Conservation (phyloP, 2,888 invertebrate species). For the Microchrysa polita region DNA sequence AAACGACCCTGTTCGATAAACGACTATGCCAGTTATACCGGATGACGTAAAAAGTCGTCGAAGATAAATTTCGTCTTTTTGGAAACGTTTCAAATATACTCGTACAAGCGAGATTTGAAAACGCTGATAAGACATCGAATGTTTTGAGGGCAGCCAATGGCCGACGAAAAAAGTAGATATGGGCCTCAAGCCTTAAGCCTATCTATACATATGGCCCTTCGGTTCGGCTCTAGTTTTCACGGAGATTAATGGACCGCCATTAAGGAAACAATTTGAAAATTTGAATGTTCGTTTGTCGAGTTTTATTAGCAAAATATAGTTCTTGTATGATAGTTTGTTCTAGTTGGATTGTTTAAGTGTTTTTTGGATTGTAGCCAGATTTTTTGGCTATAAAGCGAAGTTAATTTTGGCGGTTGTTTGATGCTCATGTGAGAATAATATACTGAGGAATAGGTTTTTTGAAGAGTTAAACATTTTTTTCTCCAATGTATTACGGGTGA, state of each 20-base stretch:
- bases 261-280: conserved; percentile 24
- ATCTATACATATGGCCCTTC: neutral
- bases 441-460: no score
- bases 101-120: conserved; percentile 25
- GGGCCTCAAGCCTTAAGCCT: no score
- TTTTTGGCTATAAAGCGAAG: neutral
- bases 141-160: neutral
- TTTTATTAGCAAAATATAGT: conserved; percentile 5
- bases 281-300: conserved; percentile 11
- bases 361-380: neutral
- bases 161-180: no score
- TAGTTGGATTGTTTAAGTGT: neutral
- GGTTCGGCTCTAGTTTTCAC: neutral
- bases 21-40: no score
- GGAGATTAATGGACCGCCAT: conserved; percentile 19
- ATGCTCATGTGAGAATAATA: no score
- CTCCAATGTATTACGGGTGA: no score
- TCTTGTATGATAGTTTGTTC: neutral
- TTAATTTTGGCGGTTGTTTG: no score
- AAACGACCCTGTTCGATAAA: no score
- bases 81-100: conserved; percentile 15
- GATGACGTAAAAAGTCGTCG: neutral
- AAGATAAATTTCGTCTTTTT: conserved; percentile 18
- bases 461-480: no score
- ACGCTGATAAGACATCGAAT: conserved; percentile 13